These are phyloP conservation scores for Rhagium mordax DNA, from an alignment of 2,888 invertebrate species.

Conservation along the genomic window DNA sequence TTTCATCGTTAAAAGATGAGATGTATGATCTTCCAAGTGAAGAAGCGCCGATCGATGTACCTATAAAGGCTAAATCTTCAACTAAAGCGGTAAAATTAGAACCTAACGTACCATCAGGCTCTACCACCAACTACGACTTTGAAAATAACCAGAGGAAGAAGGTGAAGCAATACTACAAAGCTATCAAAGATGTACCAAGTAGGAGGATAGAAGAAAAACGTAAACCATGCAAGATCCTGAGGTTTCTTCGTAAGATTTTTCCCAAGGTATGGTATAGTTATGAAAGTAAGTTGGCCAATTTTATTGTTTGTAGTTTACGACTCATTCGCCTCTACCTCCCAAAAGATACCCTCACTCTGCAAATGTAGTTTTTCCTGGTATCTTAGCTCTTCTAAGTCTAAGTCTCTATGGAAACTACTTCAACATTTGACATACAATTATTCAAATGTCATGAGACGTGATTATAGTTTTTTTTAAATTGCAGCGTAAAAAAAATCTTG, in stretches of 20 bases:
- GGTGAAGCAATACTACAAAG: slow-evolving; percentile 3
- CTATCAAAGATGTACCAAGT: not conserved
- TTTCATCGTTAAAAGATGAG: slow-evolving; percentile 36
- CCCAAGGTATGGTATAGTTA: too few relatives aligned
- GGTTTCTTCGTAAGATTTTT: slow-evolving; percentile 39
- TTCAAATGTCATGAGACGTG: not conserved
- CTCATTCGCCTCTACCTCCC: too few relatives aligned
- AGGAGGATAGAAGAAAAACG: not conserved
- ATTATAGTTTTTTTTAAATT: slow-evolving; percentile 41
- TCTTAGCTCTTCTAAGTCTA: not conserved
- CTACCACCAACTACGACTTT: slow-evolving; percentile 40
- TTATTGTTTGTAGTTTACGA: too few relatives aligned
- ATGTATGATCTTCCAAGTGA: slow-evolving; percentile 3
- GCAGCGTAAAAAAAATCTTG: slow-evolving; percentile 43
- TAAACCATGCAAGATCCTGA: slow-evolving; percentile 29
- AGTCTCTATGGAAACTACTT: not conserved
- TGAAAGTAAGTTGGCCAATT: too few relatives aligned
- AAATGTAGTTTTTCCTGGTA: too few relatives aligned
- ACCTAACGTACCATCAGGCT: slow-evolving; percentile 20
- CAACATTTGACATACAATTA: not conserved
- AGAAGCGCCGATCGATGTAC: slow-evolving; percentile 28
- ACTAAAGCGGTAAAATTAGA: not conserved
- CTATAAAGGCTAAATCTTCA: not conserved
- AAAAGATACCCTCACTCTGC: too few relatives aligned
- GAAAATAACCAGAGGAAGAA: slow-evolving; percentile 29